Base-by-base conservation (phyloP, 2,888 invertebrate species). In the Volucella zonaria region DNA sequence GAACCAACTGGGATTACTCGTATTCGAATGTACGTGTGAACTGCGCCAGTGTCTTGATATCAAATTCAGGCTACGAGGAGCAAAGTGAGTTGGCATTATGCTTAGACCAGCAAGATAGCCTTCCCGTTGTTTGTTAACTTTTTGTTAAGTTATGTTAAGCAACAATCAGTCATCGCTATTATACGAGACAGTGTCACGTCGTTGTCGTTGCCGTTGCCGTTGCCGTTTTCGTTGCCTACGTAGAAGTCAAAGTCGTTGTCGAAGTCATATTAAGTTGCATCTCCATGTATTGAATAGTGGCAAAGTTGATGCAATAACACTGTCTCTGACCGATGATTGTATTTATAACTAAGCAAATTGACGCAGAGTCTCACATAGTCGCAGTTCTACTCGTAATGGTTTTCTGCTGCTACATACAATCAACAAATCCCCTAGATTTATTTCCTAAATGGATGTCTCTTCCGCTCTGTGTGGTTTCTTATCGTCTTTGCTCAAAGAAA, bases 241-340 rank as follows among this genome's bases (percentile, higher is more conserved):
- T 31, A 6, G 31, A 31, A 31, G 31, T 31, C 31, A 31, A 31
- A 31, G 31, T 31, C 68, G 40, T 52, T 47, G 74, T 52, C 54
- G 52, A 62, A 75, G 80, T 18, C 73, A 54, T 81, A 81, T 85
- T 85, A 81, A 77, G 73, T 85, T 81, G 67, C 85, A 80, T 71
- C 38, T 71, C 47, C 43, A 52, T 68, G 43, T 64, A 49, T 43
- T 56, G 18, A 11, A 8, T 31, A 40, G 31, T 47, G 71, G 31
- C 51, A 42, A 12, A 40, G 45, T 15, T 47, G 47, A 43, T 14
- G 12, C 31, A 38, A 77, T 62, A 11, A 43, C 47, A 6, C 31
- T 43, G 31, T 6, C 31, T 31, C 4, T 31, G 31, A 6, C 31
- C 31, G 31, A 31, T 6, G 31, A 31, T 31, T 31, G 31, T 1